These are phyloP conservation scores for Craniophora ligustri DNA, from an alignment of 2,888 invertebrate species.

Conservation along the genomic window DNA sequence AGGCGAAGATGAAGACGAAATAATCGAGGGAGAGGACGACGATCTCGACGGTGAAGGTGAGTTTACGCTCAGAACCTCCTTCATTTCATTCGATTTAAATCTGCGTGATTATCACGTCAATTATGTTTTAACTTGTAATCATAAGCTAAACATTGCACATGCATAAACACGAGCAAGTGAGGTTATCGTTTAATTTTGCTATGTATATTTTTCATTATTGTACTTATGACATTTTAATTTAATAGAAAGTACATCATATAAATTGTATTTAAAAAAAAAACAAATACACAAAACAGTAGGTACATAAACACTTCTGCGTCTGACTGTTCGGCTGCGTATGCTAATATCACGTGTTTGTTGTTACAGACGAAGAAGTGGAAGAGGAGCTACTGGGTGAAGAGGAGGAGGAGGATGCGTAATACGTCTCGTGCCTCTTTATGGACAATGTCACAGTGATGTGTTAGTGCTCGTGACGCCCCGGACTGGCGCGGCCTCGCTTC, in stretches of 20 bases:
- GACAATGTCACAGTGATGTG: constrained; percentile 89
- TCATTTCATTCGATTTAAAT: neutral
- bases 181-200: constrained; percentile 42
- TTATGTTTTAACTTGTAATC: constrained; percentile 27
- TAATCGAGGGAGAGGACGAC: constrained; percentile 90
- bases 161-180: constrained; percentile 30
- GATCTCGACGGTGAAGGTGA: constrained; percentile 88
- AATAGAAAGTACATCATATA: too few relatives aligned
- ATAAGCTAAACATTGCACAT: constrained; percentile 24
- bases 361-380: constrained; percentile 87
- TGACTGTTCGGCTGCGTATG: constrained; percentile 12
- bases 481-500: constrained; percentile 83
- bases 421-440: constrained; percentile 83
- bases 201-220: neutral
- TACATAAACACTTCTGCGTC: too few relatives aligned
- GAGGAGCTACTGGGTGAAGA: constrained; percentile 86
- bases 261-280: too few relatives aligned
- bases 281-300: too few relatives aligned
- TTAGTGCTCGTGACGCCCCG: constrained; percentile 86
- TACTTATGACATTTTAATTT: neutral
- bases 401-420: constrained; percentile 88
- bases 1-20: constrained; percentile 90
- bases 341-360: constrained; percentile 54
- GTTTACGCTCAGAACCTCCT: constrained; percentile 12
- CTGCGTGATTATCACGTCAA: constrained; percentile 10